A percentile compares a stretch with the other conserved stretches of the same genome.
phyloP scores from a whole-genome alignment of 2,888 invertebrate genomes.

The Noctua janthina region DNA sequence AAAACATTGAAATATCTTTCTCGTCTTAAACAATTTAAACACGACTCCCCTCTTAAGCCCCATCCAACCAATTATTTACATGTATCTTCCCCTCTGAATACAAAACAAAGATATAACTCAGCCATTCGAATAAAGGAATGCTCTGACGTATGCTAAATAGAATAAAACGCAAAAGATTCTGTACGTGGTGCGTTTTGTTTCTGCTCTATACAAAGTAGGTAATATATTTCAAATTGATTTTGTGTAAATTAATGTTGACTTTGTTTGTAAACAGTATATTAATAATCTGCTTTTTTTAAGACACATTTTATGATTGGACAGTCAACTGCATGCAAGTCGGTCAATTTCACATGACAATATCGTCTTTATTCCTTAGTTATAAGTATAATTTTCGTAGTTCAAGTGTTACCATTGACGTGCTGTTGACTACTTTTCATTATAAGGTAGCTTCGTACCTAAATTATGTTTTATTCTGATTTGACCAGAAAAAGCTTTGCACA shows the following conservation, averaged over 20 bases:
- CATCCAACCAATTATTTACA: conserved; percentile 48
- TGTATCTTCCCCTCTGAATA: conserved; percentile 48
- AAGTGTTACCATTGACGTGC: background rate
- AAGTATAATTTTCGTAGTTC: background rate
- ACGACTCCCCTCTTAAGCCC: background rate
- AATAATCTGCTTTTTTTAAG: background rate
- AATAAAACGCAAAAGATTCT: conserved; percentile 41
- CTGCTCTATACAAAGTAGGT: conserved; percentile 8
- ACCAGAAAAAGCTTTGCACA: background rate
- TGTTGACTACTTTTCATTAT: background rate
- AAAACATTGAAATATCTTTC: background rate
- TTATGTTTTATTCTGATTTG: background rate
- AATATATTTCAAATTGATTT: background rate
- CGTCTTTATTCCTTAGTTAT: background rate
- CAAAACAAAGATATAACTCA: conserved; percentile 49
- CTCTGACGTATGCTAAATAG: conserved; percentile 47
- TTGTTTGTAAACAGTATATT: background rate
- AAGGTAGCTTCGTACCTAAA: background rate
- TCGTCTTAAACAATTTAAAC: conserved; percentile 5
- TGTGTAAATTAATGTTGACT: background rate
- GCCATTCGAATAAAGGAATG: conserved; percentile 32
- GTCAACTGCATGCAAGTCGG: background rate
- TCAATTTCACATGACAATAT: background rate
- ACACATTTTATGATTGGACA: background rate
- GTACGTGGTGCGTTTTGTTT: conserved; percentile 20